Conservation (phyloP, 2,113 vertebrate genomes). For the Anolis sagrei region DNA sequence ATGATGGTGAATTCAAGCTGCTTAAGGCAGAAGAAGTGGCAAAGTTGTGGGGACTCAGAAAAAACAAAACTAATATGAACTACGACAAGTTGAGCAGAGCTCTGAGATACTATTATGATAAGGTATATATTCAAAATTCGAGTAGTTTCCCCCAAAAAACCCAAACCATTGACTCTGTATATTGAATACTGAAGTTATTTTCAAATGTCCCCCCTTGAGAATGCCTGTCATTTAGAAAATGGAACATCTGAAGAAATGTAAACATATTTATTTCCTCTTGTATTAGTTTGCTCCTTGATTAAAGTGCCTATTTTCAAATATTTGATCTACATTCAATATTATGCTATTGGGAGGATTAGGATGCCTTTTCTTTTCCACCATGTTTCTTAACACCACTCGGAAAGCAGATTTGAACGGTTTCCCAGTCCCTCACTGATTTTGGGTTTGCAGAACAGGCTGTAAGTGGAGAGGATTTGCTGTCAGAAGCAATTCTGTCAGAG, state of each 20-base stretch:
- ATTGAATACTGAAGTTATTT: background rate
- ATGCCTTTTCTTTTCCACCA: no score
- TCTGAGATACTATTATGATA: slow-evolving; percentile 97
- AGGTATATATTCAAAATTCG: slow-evolving; percentile 79
- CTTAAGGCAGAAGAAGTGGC: slow-evolving; percentile 97
- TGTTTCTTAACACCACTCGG: no score
- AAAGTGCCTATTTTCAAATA: background rate
- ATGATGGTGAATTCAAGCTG: slow-evolving; percentile 97
- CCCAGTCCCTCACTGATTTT: no score
- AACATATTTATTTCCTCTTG: background rate
- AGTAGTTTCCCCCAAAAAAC: slow-evolving; percentile 31
- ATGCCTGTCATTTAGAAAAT: no score
- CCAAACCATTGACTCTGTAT: background rate
- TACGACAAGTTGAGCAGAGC: slow-evolving; percentile 97
- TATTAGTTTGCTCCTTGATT: background rate
- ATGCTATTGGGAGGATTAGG: background rate
- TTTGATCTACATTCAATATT: background rate
- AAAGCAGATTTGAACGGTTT: no score
- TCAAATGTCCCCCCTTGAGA: background rate
- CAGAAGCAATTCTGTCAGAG: background rate
- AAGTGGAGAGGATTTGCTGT: background rate
- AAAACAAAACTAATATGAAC: slow-evolving; percentile 99
- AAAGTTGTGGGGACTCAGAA: slow-evolving; percentile 95
- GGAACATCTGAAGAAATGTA: background rate
- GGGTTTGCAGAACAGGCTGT: no score